Conservation (phyloP, 2,888 invertebrate species). For the Liposcelis brunnea region DNA sequence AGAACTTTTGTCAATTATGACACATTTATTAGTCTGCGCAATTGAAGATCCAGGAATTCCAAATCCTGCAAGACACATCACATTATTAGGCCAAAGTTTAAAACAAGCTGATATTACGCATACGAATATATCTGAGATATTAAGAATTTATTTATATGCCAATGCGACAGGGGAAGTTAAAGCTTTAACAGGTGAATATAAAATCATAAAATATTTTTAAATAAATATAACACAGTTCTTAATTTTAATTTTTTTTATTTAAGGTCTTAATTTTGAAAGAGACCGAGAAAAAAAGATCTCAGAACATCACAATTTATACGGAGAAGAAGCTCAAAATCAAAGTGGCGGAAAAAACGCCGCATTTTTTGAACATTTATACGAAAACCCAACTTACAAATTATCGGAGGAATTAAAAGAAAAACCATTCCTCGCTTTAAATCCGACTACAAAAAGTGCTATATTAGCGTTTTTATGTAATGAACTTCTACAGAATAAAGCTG, state of each 20-base stretch:
- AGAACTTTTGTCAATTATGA: constrained; percentile 72
- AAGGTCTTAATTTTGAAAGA: constrained; percentile 60
- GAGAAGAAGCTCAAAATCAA: constrained; percentile 47
- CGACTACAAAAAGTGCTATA: constrained; percentile 74
- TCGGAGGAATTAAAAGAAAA: constrained; percentile 64
- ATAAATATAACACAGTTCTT: too few species aligned
- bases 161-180: constrained; percentile 77
- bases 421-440: constrained; percentile 70
- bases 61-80: constrained; percentile 75
- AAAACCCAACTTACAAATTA: constrained; percentile 60
- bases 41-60: constrained; percentile 88
- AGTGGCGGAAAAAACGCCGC: constrained; percentile 58
- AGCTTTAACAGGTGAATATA: constrained; percentile 46
- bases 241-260: constrained; percentile 6
- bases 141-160: constrained; percentile 80
- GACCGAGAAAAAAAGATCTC: constrained; percentile 64
- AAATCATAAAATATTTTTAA: constrained; percentile 6
- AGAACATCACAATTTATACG: constrained; percentile 44
- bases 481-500: constrained; percentile 79
- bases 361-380: constrained; percentile 60
- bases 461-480: constrained; percentile 88
- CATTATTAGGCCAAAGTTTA: constrained; percentile 77
- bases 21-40: constrained; percentile 77
- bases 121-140: constrained; percentile 76
- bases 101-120: constrained; percentile 80